A percentile compares a stretch with the other conserved stretches of the same genome.
These are phyloP conservation scores for Ariopsis seemanni DNA, from an alignment of 2,113 vertebrate species.

Conservation along the genomic window DNA sequence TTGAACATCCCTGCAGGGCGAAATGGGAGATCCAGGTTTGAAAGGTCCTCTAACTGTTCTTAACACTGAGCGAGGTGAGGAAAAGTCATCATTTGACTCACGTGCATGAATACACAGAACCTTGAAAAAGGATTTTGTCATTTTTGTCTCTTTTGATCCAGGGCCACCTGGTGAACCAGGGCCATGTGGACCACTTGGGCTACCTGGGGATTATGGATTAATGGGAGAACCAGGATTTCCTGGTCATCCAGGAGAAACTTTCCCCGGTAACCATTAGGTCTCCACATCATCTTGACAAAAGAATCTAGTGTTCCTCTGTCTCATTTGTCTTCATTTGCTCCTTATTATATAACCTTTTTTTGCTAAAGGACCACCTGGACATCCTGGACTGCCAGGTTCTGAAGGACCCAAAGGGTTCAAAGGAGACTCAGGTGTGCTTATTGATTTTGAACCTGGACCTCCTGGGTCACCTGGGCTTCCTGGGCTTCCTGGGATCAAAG, in stretches of 20 bases:
- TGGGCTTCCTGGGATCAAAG: constrained; percentile 60
- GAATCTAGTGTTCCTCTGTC: neutral
- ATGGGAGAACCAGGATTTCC: constrained; percentile 51
- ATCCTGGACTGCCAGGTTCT: constrained; percentile 6
- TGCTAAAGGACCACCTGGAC: neutral
- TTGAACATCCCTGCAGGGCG: constrained; percentile 13
- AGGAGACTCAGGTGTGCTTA: constrained; percentile 22
- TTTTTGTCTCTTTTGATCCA: constrained; percentile 54
- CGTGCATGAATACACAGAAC: neutral
- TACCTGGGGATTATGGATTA: constrained; percentile 8
- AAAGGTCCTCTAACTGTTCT: constrained; percentile 26
- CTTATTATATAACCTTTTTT: neutral
- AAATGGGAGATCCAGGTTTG: constrained; percentile 23
- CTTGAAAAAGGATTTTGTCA: neutral
- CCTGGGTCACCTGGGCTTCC: constrained; percentile 51
- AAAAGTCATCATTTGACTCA: neutral
- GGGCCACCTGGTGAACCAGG: constrained; percentile 61
- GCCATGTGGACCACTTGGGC: constrained; percentile 13
- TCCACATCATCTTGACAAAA: neutral
- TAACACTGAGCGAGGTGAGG: neutral
- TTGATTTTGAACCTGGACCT: constrained; percentile 10
- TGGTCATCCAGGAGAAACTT: constrained; percentile 48
- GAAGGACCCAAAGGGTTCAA: constrained; percentile 12
- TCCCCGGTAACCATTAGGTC: neutral
- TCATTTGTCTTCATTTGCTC: neutral